Conservation (phyloP, 2,888 invertebrate genomes). For the Archips xylosteana region DNA sequence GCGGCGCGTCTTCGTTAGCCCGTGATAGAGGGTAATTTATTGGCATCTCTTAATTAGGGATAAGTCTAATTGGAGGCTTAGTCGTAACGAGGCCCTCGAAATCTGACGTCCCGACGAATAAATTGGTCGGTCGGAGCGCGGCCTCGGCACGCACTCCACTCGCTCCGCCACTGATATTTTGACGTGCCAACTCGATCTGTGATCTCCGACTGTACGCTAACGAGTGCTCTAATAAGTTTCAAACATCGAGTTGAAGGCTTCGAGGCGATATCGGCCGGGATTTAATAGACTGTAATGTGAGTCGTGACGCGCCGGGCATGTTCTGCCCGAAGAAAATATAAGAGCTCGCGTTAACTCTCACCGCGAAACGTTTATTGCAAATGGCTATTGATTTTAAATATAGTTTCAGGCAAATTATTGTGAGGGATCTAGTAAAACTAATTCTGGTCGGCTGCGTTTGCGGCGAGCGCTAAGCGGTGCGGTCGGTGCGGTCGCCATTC, state of each 20-base stretch:
- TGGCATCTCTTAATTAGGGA: conserved; percentile 87
- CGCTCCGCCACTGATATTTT: conserved; percentile 73
- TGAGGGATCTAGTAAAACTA: conserved; percentile 55
- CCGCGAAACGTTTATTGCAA: conserved; percentile 55
- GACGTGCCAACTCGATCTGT: conserved; percentile 71
- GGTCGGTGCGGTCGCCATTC: conserved; percentile 70
- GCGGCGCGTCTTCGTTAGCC: conserved; percentile 85
- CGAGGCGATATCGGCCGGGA: conserved; percentile 51
- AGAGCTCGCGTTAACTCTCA: conserved; percentile 37
- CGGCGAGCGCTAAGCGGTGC: conserved; percentile 69
- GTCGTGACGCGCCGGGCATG: conserved; percentile 49
- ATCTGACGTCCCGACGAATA: conserved; percentile 84
- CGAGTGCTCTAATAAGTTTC: conserved; percentile 66
- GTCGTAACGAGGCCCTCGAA: conserved; percentile 86
- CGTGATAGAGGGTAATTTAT: conserved; percentile 87
- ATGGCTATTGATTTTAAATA: conserved; percentile 66
- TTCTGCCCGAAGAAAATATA: conserved; percentile 44
- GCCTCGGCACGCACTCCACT: conserved; percentile 70
- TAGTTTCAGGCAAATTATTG: conserved; percentile 55
- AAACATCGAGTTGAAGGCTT: conserved; percentile 57
- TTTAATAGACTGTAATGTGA: conserved; percentile 56
- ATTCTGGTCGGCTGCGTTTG: conserved; percentile 58
- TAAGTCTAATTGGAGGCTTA: conserved; percentile 87
- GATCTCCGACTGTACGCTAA: conserved; percentile 54
- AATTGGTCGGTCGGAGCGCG: conserved; percentile 77